Base-by-base conservation (phyloP, 2,113 vertebrate species). In the Dascyllus trimaculatus region DNA sequence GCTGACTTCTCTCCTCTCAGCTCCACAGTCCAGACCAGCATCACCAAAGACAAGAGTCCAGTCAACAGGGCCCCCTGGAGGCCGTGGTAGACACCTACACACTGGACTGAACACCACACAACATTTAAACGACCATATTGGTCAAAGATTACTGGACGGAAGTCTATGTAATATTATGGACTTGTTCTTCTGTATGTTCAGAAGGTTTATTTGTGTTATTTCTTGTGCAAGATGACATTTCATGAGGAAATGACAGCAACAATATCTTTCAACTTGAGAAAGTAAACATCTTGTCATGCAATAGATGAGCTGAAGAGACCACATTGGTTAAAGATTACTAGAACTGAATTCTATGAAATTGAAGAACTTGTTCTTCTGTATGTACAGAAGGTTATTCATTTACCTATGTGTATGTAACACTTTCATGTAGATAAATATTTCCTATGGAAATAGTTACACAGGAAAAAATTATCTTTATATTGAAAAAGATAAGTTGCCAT, bases 51-150 rank as follows among this genome's bases (percentile, higher is more conserved):
- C 38, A 84, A 88, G 66, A 89, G 71, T 70, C 75, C 70, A 82
- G 51, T 68, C 60, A 84, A 58, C 56, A 86, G 71, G 15, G 22
- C 59, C 76, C 79, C 21, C 88, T 94, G 93, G 91, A 94, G 93
- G 81, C 92, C 76, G 4, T 93, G 91, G 86, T 88, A 90, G 85
- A 91, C 48, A n/a, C 29, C 46, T 63, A 25, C 71, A 77, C 60
- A 38, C 61, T 81, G 57, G 22, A 80, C 2, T 19, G 40, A 25
- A 43, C 9, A 4, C 9, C 15, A 49, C 4, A 67, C 49, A 45
- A 49, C 32, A 70, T 46, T 65, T 14, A 57, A 4, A 35, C 14
- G 83, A 84, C 68, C 83, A 84, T n/a, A 48, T 79, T 85, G 81
- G 81, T 88, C 84, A 66, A 63, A 80, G 10, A 66, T 71, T 8